phyloP scores from a whole-genome alignment of 2,797 vertebrate species.

The Labroides dimidiatus region DNA sequence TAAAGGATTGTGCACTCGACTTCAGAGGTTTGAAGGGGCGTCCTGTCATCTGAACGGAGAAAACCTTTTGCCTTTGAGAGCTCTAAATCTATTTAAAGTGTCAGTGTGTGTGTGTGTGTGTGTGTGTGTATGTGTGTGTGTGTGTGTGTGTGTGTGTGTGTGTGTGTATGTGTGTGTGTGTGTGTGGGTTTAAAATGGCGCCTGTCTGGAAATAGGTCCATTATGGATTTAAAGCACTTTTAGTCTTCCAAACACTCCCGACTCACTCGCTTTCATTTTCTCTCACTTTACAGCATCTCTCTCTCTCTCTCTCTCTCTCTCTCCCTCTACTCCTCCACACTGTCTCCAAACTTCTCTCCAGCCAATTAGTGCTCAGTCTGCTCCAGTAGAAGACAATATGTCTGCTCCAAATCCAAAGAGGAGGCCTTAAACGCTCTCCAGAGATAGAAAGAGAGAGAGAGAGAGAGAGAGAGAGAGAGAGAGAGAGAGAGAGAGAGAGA shows the following conservation, averaged over 20 bases:
- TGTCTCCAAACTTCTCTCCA: constrained; percentile 75
- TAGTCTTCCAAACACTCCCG: constrained; percentile 70
- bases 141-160: constrained; percentile 14
- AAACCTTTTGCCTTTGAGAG: constrained; percentile 8
- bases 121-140: constrained; percentile 16
- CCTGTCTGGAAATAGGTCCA: constrained; percentile 80
- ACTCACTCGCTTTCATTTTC: constrained; percentile 59
- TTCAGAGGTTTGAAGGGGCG: background rate
- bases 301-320: constrained; percentile 30
- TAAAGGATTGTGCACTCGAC: background rate
- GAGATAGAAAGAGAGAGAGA: constrained; percentile 40
- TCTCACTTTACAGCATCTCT: constrained; percentile 51
- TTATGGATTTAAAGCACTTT: constrained; percentile 81
- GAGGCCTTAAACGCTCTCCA: constrained; percentile 71
- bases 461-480: background rate
- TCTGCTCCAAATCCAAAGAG: constrained; percentile 73
- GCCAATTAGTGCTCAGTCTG: constrained; percentile 77
- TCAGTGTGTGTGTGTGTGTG: constrained; percentile 16
- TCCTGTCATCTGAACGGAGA: background rate
- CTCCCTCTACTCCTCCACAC: constrained; percentile 43
- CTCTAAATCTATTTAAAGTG: constrained; percentile 27
- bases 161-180: constrained; percentile 15
- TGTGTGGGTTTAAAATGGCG: constrained; percentile 71
- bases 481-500: constrained; percentile 2
- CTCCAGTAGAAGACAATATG: constrained; percentile 76